Base-by-base conservation (phyloP, 1,140 invertebrate species). In the Formica selysi region DNA sequence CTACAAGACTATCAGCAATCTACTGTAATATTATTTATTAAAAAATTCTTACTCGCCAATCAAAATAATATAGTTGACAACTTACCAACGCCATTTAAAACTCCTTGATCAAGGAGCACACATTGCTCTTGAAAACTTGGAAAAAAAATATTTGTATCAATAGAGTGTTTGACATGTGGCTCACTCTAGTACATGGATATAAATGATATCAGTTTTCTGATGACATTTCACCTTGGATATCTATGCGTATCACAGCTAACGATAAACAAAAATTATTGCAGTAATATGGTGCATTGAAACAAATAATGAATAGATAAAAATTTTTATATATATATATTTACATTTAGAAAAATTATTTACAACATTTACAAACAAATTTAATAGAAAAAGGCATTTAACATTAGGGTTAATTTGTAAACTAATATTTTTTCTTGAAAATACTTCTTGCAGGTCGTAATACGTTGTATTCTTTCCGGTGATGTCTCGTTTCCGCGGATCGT, bases 381-480 rank as follows among this genome's bases (percentile, higher is more conserved):
- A 44, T 44, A 8, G 10, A 44, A 44, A 11, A 44, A 13, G 8
- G 41, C 26, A 29, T n/a, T 36, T 65, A 29, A 4, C 5, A 16
- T 26, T 22, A 61, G n/a, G 0, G 8, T 65, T 36, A 44, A 48
- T 87, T 51, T 51, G 16, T 51, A 51, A 51, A 51, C 3, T 70
- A 89, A 76, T 57, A 44, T 90, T 89, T 93, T 38, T 88, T 92
- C 26, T 89, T 95, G 6, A 91, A 90, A 44, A 95, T 90, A 87
- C 93, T 94, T 86, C 95, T 95, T 26, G 97, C 97, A 84, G 97
- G 96, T 92, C 98, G 94, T 22, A 97, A 95, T 32, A 98, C 92
- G 92, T 96, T 97, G 19, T 98, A 95, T 91, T 98, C 97, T 91
- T 97, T 96, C 87, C 96, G 96, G 92, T 98, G 97, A 91, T 96